Evolutionary conservation across 2,797 vertebrate genomes (phyloP), one percentile per base, ranked within the genome.

Genomic region (Diglossa cyanea): DNA sequence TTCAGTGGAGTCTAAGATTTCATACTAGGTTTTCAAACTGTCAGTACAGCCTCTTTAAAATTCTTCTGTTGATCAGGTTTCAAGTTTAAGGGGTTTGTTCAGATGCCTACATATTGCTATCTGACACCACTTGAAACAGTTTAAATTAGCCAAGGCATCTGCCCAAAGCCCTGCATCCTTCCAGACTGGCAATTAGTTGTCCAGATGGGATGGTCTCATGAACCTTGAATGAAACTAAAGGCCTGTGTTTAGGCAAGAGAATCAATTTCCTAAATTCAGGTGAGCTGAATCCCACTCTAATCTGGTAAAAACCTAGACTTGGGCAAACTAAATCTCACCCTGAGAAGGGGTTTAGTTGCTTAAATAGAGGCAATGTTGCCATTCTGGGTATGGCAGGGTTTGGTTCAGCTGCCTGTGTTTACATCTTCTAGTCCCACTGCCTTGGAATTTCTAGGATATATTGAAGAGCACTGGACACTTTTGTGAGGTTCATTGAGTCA

Each of bases 271-370:
- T 63, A 37, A 63, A 67, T 53, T 24, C 18, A 25, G 6, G n/a
- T 67, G 68, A 88, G 11, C 8, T 73, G 37, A 77, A 50, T 60
- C 26, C 19, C 61, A 28, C 30, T 17, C 18, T 30, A 81, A 57
- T 13, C 14, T 35, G 11, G 8, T 57, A 48, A 21, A 86, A 78
- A 45, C 13, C 11, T n/a, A 74, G 53, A 57, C 45, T 24, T 71
- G 19, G 13, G 18, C 0, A 0, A 84, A 45, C 3, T 48, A n/a
- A 44, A 55, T 44, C 20, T 73, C 48, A 63, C 4, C 3, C 2
- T 31, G 18, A 54, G 23, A 12, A 21, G 4, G 4, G 4, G 9
- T 13, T 35, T 55, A 44, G 11, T 48, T 47, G 21, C 35, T 24
- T 60, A 33, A 91, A 31, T 8, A 48, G 20, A 62, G 24, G 28